Evolutionary conservation across 2,113 vertebrate species (phyloP).

Genomic region (Nipponia nippon): DNA sequence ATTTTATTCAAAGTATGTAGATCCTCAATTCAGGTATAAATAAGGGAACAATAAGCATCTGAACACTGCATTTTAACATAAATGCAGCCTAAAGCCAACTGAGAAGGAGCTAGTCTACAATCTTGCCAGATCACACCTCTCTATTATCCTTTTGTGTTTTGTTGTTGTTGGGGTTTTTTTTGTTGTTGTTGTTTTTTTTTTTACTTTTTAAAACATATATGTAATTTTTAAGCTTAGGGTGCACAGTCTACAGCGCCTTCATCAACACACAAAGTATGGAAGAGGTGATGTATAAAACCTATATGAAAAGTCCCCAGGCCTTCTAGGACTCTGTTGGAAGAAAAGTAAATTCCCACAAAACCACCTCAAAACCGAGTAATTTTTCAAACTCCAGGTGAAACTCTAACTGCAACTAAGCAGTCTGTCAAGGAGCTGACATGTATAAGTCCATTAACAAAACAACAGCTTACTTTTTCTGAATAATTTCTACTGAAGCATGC

Average conservation of each 20-base stretch:
- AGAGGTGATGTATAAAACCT: neutral
- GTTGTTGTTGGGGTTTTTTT: neutral
- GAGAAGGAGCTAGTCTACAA: neutral
- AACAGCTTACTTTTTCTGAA: conserved; percentile 64
- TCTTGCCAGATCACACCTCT: neutral
- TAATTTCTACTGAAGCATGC: conserved; percentile 49
- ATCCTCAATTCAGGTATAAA: neutral
- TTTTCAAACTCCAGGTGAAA: neutral
- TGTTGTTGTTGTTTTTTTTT: neutral
- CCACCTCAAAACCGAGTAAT: neutral
- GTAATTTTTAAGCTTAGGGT: neutral
- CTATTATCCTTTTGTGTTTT: neutral
- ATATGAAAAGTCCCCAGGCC: neutral
- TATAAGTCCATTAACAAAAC: neutral
- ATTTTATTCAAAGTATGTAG: neutral
- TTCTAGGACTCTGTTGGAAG: neutral
- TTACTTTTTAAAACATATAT: neutral
- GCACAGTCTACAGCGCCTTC: neutral
- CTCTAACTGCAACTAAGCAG: neutral
- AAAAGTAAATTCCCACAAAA: neutral
- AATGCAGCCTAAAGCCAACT: neutral
- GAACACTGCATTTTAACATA: neutral
- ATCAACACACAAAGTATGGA: neutral
- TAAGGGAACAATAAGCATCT: neutral
- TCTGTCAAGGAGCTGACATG: neutral